phyloP scores from a whole-genome alignment of 1,140 invertebrate genomes.

The Nasonia giraulti region DNA sequence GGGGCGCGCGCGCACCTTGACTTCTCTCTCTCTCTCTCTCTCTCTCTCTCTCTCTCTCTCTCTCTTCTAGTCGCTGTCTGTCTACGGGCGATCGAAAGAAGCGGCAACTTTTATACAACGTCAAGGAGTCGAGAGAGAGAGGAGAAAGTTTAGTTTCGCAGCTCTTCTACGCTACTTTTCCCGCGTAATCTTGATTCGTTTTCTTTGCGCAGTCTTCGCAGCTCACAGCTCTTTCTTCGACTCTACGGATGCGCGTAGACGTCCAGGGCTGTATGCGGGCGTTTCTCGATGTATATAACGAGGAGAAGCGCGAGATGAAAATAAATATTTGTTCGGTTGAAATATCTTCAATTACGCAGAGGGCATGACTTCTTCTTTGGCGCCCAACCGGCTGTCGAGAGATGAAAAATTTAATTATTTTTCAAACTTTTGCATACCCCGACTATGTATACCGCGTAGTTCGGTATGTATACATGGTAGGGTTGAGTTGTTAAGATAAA shows the following conservation, averaged over 20 bases:
- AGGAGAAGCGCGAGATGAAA: not conserved
- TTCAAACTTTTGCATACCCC: not conserved
- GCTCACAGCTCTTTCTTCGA: not conserved
- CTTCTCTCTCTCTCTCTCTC: not conserved
- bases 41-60: too few relatives aligned
- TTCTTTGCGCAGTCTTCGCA: not conserved
- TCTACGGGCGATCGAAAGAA: not conserved
- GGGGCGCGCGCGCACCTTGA: not conserved
- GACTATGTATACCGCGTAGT: not conserved
- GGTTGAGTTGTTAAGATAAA: not conserved
- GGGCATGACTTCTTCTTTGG: not conserved
- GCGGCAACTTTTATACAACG: conserved; percentile 27
- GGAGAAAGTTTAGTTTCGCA: conserved; percentile 5
- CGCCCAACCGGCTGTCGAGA: not conserved
- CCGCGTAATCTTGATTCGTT: conserved; percentile 7
- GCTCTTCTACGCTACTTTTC: not conserved
- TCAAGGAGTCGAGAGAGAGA: not conserved
- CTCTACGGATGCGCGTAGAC: not conserved
- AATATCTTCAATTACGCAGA: not conserved
- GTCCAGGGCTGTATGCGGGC: not conserved
- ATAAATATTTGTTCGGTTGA: conserved; percentile 6
- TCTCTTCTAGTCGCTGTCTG: too few relatives aligned
- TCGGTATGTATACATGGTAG: too few relatives aligned
- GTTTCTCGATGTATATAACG: not conserved
- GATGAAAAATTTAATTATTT: conserved; percentile 24